A percentile compares a stretch with the other conserved stretches of the same genome.
Evolutionary conservation across 2,888 invertebrate genomes (phyloP).

Genomic region (Cheilosia vulpina): DNA sequence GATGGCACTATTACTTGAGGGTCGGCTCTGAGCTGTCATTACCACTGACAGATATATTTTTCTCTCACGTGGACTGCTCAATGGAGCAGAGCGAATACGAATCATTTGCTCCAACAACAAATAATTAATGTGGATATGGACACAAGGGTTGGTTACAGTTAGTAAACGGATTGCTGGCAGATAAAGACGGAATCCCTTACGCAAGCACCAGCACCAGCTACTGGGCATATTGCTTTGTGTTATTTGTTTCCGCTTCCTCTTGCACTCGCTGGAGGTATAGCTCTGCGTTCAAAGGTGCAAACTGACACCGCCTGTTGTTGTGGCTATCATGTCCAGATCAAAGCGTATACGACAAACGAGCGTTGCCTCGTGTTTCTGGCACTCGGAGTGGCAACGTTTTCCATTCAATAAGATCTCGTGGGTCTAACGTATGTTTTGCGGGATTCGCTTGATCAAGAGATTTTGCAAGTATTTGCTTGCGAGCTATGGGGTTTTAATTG

Average conservation of each 20-base stretch:
- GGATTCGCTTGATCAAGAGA: slow-evolving; percentile 5
- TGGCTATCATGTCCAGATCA: slow-evolving; percentile 5
- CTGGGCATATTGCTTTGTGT: not conserved
- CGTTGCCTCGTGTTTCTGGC: slow-evolving; percentile 22
- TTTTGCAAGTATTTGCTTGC: slow-evolving; percentile 4
- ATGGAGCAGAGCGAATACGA: slow-evolving; percentile 24
- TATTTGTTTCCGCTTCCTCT: not conserved
- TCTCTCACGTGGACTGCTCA: slow-evolving; percentile 63
- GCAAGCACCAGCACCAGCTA: slow-evolving; percentile 2
- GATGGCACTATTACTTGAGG: slow-evolving; percentile 16
- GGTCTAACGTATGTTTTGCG: slow-evolving; percentile 14
- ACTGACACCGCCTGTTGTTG: not conserved
- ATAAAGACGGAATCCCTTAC: slow-evolving; percentile 34
- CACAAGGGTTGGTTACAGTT: not conserved
- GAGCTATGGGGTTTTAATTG: slow-evolving; percentile 23
- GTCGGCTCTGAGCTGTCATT: slow-evolving; percentile 40
- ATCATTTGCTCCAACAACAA: slow-evolving; percentile 29
- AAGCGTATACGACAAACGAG: not conserved
- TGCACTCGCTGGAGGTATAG: not conserved
- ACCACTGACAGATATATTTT: slow-evolving; percentile 56
- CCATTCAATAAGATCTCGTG: slow-evolving; percentile 33
- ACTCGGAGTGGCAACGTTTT: slow-evolving; percentile 4
- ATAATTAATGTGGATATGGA: slow-evolving; percentile 27
- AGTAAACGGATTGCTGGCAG: not conserved
- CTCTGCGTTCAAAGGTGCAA: slow-evolving; percentile 17